Percentiles rank a stretch among this genome's conserved stretches.
Evolutionary conservation across 2,888 invertebrate species (phyloP).

Genomic region (Eurytoma californica): DNA sequence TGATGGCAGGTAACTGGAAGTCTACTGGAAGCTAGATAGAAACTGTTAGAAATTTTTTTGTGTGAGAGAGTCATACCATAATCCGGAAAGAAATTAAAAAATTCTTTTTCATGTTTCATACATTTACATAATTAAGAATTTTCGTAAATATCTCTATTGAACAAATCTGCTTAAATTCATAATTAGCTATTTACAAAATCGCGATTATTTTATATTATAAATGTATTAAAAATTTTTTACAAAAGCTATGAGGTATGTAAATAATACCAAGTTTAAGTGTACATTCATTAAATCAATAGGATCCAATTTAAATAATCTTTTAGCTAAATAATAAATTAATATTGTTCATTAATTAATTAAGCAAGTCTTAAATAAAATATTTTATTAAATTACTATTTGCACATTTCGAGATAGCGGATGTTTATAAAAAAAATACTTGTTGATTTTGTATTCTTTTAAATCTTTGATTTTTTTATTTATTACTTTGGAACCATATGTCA

Average conservation of each 20-base stretch:
- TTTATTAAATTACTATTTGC: constrained; percentile 10
- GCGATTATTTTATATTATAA: constrained; percentile 29
- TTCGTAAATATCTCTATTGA: too few relatives aligned
- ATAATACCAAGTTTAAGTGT: constrained; percentile 38
- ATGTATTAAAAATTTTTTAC: background rate
- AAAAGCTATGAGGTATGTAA: constrained; percentile 34
- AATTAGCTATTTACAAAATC: constrained; percentile 46
- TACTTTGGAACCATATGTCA: background rate
- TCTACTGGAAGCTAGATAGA: too few relatives aligned
- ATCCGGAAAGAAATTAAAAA: too few relatives aligned
- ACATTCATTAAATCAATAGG: constrained; percentile 30
- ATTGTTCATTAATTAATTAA: constrained; percentile 13
- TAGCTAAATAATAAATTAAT: constrained; percentile 31
- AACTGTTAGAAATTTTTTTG: too few relatives aligned
- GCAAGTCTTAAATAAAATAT: constrained; percentile 42
- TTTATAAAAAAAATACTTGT: constrained; percentile 17
- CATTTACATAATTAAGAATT: too few relatives aligned
- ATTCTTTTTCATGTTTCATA: too few relatives aligned
- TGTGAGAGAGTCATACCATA: too few relatives aligned
- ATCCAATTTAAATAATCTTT: constrained; percentile 15
- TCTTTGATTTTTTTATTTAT: constrained; percentile 20
- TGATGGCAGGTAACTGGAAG: too few relatives aligned
- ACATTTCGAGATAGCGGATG: background rate
- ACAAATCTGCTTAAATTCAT: too few relatives aligned
- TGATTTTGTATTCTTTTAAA: constrained; percentile 13